phyloP scores from a whole-genome alignment of 2,797 vertebrate species.

The Perodicticus potto region DNA sequence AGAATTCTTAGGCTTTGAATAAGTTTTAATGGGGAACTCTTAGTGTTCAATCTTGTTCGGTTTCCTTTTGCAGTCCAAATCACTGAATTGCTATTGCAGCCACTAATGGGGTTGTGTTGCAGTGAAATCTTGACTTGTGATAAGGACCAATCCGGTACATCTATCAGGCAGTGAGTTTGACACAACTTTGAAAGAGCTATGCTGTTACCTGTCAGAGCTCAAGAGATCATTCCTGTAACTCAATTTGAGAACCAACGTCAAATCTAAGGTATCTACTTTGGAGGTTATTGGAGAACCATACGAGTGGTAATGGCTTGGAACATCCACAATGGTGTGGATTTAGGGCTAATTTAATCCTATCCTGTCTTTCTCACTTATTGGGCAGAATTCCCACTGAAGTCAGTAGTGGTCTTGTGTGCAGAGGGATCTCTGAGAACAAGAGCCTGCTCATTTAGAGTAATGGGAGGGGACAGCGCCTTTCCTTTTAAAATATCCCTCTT shows the following conservation, averaged over 20 bases:
- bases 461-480: constrained; percentile 50
- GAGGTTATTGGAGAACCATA: constrained; percentile 59
- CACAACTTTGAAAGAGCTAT: constrained; percentile 29
- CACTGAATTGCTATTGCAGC: constrained; percentile 26
- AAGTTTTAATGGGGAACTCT: constrained; percentile 39
- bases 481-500: constrained; percentile 48
- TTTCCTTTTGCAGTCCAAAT: constrained; percentile 59
- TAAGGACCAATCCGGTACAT: background rate
- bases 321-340: constrained; percentile 56
- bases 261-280: background rate
- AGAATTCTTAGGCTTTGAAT: constrained; percentile 33
- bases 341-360: constrained; percentile 72
- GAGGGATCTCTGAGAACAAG: constrained; percentile 69
- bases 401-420: constrained; percentile 77
- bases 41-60: background rate
- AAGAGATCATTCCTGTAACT: background rate
- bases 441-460: constrained; percentile 75
- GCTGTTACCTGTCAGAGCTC: constrained; percentile 6
- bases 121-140: constrained; percentile 38
- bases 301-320: constrained; percentile 56
- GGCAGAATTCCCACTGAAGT: constrained; percentile 78
- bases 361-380: constrained; percentile 67
- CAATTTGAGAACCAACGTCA: background rate
- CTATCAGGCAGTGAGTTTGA: constrained; percentile 13
- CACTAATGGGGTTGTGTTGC: constrained; percentile 26